These are phyloP conservation scores for Erebia aethiops DNA, from an alignment of 2,888 invertebrate genomes.

Conservation along the genomic window DNA sequence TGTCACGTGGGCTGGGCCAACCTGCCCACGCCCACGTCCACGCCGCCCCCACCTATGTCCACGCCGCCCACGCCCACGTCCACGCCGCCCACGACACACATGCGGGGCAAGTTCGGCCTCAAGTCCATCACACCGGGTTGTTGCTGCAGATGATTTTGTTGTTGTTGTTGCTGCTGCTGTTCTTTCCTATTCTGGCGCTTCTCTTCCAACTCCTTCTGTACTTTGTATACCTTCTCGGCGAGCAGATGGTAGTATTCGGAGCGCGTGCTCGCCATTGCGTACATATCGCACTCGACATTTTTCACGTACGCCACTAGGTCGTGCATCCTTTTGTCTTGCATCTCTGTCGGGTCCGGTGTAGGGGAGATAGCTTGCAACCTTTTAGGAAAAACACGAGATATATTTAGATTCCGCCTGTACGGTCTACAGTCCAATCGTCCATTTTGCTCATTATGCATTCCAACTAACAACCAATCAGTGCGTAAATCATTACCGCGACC, in stretches of 20 bases:
- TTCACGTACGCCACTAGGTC: slow-evolving; percentile 98
- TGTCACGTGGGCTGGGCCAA: too few species aligned
- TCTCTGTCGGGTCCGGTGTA: slow-evolving; percentile 97
- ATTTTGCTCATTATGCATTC: too few species aligned
- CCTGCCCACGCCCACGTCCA: too few species aligned
- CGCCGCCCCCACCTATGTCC: too few species aligned
- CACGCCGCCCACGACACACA: slow-evolving; percentile 43
- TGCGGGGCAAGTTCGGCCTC: slow-evolving; percentile 49
- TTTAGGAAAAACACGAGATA: slow-evolving; percentile 40
- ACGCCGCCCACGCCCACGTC: slow-evolving; percentile 48
- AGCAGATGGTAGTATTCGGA: slow-evolving; percentile 99
- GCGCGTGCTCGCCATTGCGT: slow-evolving; percentile 98
- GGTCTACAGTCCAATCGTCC: too few species aligned
- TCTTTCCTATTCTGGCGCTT: slow-evolving; percentile 95
- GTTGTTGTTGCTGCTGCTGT: slow-evolving; percentile 71
- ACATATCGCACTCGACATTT: slow-evolving; percentile 99
- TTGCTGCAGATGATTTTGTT: slow-evolving; percentile 57
- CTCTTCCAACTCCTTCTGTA: slow-evolving; percentile 98
- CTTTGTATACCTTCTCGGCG: slow-evolving; percentile 99
- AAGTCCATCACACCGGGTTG: slow-evolving; percentile 65
- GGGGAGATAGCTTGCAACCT: slow-evolving; percentile 99
- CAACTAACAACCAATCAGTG: too few species aligned
- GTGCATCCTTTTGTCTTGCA: slow-evolving; percentile 98
- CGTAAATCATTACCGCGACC: too few species aligned
- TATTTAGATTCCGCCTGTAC: not conserved